Percentiles rank a stretch among this genome's conserved stretches.
These are phyloP conservation scores for Campoletis sonorensis DNA, from an alignment of 1,140 invertebrate species.

Conservation along the genomic window DNA sequence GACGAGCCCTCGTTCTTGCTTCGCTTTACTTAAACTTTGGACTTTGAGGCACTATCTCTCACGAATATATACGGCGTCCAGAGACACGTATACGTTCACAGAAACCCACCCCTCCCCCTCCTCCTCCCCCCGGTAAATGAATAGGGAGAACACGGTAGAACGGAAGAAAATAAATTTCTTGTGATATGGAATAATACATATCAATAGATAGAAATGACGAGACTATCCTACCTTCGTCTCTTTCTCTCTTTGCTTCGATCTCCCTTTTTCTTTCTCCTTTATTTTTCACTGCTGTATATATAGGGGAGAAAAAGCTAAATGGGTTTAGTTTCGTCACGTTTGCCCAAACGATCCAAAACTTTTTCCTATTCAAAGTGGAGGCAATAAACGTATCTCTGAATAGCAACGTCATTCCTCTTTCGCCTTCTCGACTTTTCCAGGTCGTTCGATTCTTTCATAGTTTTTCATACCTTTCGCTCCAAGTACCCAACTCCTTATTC, in stretches of 20 bases:
- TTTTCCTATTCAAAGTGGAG: conserved; percentile 42
- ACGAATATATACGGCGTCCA: too few species aligned
- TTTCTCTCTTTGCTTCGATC: neutral
- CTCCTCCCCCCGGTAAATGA: conserved; percentile 33
- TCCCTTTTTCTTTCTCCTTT: neutral
- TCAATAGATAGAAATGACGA: conserved; percentile 32
- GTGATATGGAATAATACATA: conserved; percentile 17
- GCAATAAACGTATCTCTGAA: conserved; percentile 40
- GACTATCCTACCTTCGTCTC: conserved; percentile 1
- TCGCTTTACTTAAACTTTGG: conserved; percentile 51
- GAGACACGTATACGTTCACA: neutral
- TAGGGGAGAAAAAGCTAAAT: conserved; percentile 14
- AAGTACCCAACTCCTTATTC: neutral
- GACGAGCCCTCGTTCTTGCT: conserved; percentile 26
- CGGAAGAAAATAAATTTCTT: neutral
- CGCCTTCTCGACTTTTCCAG: conserved; percentile 7
- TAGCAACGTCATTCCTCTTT: conserved; percentile 27
- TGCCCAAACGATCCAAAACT: conserved; percentile 41
- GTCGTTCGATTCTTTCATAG: conserved; percentile 23
- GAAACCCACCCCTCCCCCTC: too few species aligned
- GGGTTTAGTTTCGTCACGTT: conserved; percentile 42
- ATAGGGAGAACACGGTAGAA: neutral
- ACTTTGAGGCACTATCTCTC: conserved; percentile 45
- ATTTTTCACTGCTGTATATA: neutral
- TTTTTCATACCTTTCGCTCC: conserved; percentile 20